Conservation (phyloP, 2,113 vertebrate genomes). For the Sphyrna mokarran region DNA sequence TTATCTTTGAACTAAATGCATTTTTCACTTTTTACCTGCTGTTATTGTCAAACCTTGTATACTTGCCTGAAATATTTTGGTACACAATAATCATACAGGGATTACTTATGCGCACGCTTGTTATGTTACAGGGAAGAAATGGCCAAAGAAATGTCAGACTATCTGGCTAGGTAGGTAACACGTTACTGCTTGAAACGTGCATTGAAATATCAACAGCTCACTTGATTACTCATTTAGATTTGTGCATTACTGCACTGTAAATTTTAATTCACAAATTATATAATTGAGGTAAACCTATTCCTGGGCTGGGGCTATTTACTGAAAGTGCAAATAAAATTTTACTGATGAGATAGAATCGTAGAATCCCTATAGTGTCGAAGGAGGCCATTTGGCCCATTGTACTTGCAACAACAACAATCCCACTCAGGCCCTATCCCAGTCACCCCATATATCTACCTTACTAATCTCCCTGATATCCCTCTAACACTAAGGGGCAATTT, state of each 20-base stretch:
- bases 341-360: too few relatives aligned
- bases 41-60: not conserved
- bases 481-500: too few relatives aligned
- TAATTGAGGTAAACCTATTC: not conserved
- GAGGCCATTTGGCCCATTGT: too few relatives aligned
- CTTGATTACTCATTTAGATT: not conserved
- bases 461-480: too few relatives aligned
- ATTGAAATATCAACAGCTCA: not conserved
- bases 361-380: too few relatives aligned
- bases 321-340: not conserved
- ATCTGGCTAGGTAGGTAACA: slow-evolving; percentile 84
- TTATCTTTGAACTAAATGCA: not conserved
- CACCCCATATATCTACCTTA: too few relatives aligned
- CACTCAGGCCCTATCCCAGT: too few relatives aligned
- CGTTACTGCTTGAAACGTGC: not conserved
- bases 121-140: slow-evolving; percentile 85
- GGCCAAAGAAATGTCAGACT: slow-evolving; percentile 86
- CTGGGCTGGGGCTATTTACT: not conserved
- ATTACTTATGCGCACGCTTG: slow-evolving; percentile 38
- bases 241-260: not conserved
- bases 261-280: not conserved
- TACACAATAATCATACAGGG: not conserved
- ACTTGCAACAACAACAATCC: too few relatives aligned
- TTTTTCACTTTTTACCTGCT: not conserved
- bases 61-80: not conserved